phyloP scores from a whole-genome alignment of 1,140 invertebrate genomes.

The Drosophila pachea region DNA sequence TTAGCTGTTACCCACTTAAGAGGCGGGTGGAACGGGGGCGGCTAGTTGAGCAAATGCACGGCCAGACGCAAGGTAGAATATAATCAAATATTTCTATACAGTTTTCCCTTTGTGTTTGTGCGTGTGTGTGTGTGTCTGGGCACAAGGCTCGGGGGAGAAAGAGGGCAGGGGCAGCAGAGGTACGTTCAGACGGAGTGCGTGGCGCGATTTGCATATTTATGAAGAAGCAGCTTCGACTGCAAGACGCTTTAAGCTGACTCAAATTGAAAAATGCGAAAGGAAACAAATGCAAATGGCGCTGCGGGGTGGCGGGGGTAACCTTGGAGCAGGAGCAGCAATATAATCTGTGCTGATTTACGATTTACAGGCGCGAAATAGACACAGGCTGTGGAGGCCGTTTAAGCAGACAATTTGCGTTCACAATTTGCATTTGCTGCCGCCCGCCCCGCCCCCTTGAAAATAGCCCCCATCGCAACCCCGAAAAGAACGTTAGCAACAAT shows the following conservation, averaged over 20 bases:
- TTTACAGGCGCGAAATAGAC: conserved; percentile 75
- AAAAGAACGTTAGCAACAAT: conserved; percentile 48
- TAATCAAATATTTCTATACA: conserved; percentile 65
- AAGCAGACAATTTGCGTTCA: conserved; percentile 67
- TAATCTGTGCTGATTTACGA: conserved; percentile 76
- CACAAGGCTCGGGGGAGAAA: conserved; percentile 32
- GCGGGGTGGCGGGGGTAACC: background rate
- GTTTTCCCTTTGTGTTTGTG: background rate
- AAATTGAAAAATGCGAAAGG: conserved; percentile 74
- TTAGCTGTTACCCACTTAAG: conserved; percentile 53
- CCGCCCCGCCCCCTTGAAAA: conserved; percentile 26
- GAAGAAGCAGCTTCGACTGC: conserved; percentile 55
- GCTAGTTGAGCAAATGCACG: conserved; percentile 26
- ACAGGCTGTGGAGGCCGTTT: conserved; percentile 12
- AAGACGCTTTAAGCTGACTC: conserved; percentile 68
- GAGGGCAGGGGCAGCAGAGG: conserved; percentile 14
- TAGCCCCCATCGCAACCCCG: background rate
- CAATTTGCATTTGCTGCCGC: conserved; percentile 71
- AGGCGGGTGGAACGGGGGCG: background rate
- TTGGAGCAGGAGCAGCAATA: conserved; percentile 56
- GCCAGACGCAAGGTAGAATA: conserved; percentile 35
- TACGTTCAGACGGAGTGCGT: conserved; percentile 4
- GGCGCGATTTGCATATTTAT: conserved; percentile 76
- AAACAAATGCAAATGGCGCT: conserved; percentile 70
- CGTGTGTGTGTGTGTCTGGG: background rate